Evolutionary conservation across 2,797 vertebrate species (phyloP).

Genomic region (Microctenopoma lineatum): DNA sequence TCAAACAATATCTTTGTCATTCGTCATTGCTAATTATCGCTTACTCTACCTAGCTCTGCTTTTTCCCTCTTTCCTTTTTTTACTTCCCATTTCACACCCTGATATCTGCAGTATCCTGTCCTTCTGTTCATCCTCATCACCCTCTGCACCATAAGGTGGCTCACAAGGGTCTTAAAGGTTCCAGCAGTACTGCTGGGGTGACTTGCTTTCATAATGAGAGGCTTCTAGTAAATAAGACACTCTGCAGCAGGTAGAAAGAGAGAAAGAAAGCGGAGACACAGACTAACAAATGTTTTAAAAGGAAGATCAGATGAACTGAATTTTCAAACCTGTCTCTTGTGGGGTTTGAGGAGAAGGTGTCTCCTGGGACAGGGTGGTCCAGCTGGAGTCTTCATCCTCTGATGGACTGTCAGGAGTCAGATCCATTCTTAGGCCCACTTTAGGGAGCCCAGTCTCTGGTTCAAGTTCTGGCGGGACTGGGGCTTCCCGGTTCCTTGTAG

Average conservation of each 20-base stretch:
- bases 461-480: constrained; percentile 84
- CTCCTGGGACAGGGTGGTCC: constrained; percentile 97
- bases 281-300: constrained; percentile 16
- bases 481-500: constrained; percentile 78
- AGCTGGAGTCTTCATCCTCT: constrained; percentile 97
- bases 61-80: not conserved
- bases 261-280: constrained; percentile 31
- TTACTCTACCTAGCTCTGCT: constrained; percentile 4
- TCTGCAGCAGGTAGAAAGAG: constrained; percentile 32
- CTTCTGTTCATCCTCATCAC: constrained; percentile 38
- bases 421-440: constrained; percentile 91
- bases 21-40: constrained; percentile 2
- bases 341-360: constrained; percentile 90
- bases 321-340: constrained; percentile 86
- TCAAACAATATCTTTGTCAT: constrained; percentile 23
- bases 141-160: constrained; percentile 61
- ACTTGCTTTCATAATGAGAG: constrained; percentile 44
- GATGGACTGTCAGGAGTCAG: constrained; percentile 88
- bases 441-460: constrained; percentile 88
- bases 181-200: constrained; percentile 50
- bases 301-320: constrained; percentile 26
- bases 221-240: constrained; percentile 49
- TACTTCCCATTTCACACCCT: constrained; percentile 15
- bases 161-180: constrained; percentile 57
- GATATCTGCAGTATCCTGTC: constrained; percentile 41